Base-by-base conservation (phyloP, 2,888 invertebrate genomes). In the Heliconius ismenius region DNA sequence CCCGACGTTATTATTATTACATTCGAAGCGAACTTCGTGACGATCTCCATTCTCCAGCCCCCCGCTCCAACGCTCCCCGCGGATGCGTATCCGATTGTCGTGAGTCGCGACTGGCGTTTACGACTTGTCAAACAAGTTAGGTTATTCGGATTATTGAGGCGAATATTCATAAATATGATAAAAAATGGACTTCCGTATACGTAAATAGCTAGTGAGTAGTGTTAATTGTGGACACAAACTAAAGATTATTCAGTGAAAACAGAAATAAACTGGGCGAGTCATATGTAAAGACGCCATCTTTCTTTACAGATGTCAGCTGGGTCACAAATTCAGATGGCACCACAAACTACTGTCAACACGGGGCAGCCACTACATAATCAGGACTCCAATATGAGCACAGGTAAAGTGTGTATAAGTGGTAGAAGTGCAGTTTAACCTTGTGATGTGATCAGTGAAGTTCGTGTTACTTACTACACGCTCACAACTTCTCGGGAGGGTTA, bases 381-480 rank as follows among this genome's bases (percentile, higher is more conserved):
- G 95, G 98, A 98, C 96, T 98, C 98, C 95, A 98, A 98, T 96
- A 98, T 98, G 97, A 98, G 98, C 96, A 98, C 98, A 96, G 97
- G 97, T 97, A 95, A 95, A 94, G 93, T 86, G 90, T 89, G 91
- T 88, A 87, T 89, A 89, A 85, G 92, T 92, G 92, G 82, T 87
- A 87, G 87, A 88, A 90, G 92, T 92, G 91, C 85, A 86, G 85
- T 86, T 84, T 86, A 87, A 87, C 81, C 78, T 83, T 81, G 88
- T 87, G 89, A 86, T 87, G 91, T 91, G 91, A 88, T 84, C 86
- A 91, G 91, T 93, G 92, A 82, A 84, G 85, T 85, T 83, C 87
- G 90, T 93, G 92, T 92, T 91, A 90, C 70, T 49, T 74, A 75
- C 77, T 77, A 73, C 64, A 73, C 77, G 77, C 76, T 78, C 76